Percentiles rank a stretch among this genome's conserved stretches.
Conservation (phyloP, 2,888 invertebrate genomes). For the Dendrolimus pini region DNA sequence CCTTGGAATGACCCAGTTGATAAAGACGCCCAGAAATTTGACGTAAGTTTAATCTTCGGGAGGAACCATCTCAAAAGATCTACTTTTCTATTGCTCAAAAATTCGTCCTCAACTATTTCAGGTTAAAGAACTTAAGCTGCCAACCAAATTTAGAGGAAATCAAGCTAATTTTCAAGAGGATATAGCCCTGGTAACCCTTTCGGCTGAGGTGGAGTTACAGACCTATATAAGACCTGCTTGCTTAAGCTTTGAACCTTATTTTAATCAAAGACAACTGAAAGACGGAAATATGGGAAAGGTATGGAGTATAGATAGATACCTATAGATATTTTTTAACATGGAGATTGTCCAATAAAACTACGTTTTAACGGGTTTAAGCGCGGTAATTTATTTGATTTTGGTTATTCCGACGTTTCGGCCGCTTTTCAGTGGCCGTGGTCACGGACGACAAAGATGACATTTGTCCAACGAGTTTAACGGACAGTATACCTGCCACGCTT, state of each 20-base stretch:
- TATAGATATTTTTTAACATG: no score
- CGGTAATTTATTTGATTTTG: no score
- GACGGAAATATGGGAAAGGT: slow-evolving; percentile 27
- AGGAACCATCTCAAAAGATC: not conserved
- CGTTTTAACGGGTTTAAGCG: no score
- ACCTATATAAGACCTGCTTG: slow-evolving; percentile 68
- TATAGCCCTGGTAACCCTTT: slow-evolving; percentile 65
- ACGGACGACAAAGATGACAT: no score
- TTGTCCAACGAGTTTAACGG: no score
- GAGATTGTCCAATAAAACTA: no score
- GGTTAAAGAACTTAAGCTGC: slow-evolving; percentile 52
- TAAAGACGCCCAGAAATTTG: slow-evolving; percentile 35
- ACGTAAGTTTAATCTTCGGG: slow-evolving; percentile 27
- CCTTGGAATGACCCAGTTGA: slow-evolving; percentile 34
- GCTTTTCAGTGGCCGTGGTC: no score
- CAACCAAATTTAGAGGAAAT: slow-evolving; percentile 62
- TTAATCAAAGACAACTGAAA: slow-evolving; percentile 31
- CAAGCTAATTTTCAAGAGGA: slow-evolving; percentile 74
- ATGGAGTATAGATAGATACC: not conserved
- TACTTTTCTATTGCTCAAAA: not conserved
- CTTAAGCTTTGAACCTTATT: slow-evolving; percentile 41
- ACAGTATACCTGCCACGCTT: no score
- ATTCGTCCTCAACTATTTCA: slow-evolving; percentile 15
- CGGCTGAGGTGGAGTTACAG: slow-evolving; percentile 45
- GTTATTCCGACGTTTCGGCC: no score